Base-by-base conservation (phyloP, 1,140 invertebrate genomes). In the Tetranychus cinnabarinus region DNA sequence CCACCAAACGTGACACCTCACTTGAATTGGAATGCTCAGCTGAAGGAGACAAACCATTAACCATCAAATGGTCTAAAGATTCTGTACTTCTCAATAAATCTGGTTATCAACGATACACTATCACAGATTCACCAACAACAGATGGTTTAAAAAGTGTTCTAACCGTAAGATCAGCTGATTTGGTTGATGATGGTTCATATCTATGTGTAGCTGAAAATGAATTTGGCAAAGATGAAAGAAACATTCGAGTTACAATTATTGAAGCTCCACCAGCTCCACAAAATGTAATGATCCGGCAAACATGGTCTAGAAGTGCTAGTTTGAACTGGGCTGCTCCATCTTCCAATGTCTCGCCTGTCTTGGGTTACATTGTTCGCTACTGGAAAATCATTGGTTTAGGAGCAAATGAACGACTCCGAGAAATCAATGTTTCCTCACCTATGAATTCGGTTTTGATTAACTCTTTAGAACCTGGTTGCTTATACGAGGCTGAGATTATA, bases 211-310 rank as follows among this genome's bases (percentile, higher is more conserved):
- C 86, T 0, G 82, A 81, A 60, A 96, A 95, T 74, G 77, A 82
- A 54, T 88, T 89, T 68, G 90, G 89, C 33, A 82, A 84, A 62
- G 89, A 93, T 68, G 83, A 89, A 70, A 87, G 89, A 78, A 82
- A 81, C 34, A 88, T 91, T 69, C 83, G 88, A 67, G 77, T 96
- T 6, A 42, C 37, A 56, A 31, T 61, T 47, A 33, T 75, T 87
- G 91, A 97, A 79, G 84, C 84, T 45, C 90, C 92, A 4, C 90
- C 95, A 76, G 81, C 87, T 59, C 89, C 91, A 0, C 85, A 84
- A 69, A 85, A 85, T 66, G 72, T 93, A 23, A 90, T 88, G 73
- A 86, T 96, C 33, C 74, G 91, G 46, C 86, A 93, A 71, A 88
- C 89, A 74, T 88, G 85, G 61, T 90, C 89, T 65, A 79, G 88